phyloP scores from a whole-genome alignment of 2,797 vertebrate genomes.

The Morelia viridis region DNA sequence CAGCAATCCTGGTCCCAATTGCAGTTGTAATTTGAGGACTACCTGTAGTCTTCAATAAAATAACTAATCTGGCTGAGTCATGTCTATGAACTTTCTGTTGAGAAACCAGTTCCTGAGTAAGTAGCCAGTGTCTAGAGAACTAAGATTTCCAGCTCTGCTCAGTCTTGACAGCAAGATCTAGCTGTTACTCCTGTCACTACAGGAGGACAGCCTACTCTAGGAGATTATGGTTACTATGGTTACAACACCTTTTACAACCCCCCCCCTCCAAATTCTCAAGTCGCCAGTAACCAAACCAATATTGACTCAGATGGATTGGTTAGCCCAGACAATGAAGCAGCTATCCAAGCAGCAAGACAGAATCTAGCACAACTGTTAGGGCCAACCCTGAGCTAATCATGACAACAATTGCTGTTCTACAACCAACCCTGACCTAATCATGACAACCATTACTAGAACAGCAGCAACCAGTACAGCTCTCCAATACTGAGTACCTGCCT shows the following conservation, averaged over 20 bases:
- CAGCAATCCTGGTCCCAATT: no score
- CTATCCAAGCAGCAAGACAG: not conserved
- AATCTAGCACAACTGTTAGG: not conserved
- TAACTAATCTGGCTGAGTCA: not conserved
- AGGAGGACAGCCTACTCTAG: not conserved
- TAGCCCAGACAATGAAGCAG: not conserved
- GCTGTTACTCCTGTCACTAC: not conserved
- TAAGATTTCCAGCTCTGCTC: not conserved
- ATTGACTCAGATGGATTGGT: not conserved
- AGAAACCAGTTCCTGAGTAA: not conserved
- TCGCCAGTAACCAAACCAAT: not conserved
- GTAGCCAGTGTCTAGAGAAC: not conserved
- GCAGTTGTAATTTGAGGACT: no score
- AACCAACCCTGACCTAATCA: not conserved
- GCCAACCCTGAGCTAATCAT: not conserved
- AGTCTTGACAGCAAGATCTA: not conserved
- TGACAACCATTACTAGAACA: not conserved
- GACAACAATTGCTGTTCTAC: not conserved
- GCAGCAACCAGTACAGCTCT: not conserved
- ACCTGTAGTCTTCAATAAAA: not conserved
- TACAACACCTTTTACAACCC: not conserved
- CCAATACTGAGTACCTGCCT: not conserved
- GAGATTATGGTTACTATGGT: not conserved
- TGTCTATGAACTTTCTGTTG: not conserved
- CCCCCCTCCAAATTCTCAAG: not conserved